Conservation (phyloP, 2,888 invertebrate genomes). For the Calliphora vomitoria region DNA sequence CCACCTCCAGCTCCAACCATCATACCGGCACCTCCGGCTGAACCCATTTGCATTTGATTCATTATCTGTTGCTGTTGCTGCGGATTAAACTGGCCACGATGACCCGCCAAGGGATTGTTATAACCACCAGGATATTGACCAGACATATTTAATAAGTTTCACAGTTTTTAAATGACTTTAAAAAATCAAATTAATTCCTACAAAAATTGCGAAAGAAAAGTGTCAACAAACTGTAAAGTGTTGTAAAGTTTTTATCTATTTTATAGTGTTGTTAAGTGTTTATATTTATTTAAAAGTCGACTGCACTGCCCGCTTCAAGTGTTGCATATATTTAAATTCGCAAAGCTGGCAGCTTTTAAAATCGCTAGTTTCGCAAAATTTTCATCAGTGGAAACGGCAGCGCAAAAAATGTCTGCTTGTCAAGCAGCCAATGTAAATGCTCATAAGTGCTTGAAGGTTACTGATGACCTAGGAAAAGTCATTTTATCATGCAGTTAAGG, state of each 20-base stretch:
- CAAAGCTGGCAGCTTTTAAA: neutral
- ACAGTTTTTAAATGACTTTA: too few relatives aligned
- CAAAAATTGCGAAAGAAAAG: neutral
- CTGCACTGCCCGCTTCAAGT: too few relatives aligned
- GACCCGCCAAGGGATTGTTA: slow-evolving; percentile 78
- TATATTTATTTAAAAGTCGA: too few relatives aligned
- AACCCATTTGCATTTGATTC: slow-evolving; percentile 76
- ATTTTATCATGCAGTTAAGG: too few relatives aligned
- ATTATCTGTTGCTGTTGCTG: slow-evolving; percentile 77
- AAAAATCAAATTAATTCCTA: too few relatives aligned
- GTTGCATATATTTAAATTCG: neutral
- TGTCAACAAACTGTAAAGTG: neutral
- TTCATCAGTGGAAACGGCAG: too few relatives aligned
- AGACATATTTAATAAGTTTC: slow-evolving; percentile 76
- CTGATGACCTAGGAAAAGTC: too few relatives aligned
- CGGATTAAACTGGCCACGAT: slow-evolving; percentile 78
- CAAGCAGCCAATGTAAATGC: too few relatives aligned
- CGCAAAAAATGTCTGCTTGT: too few relatives aligned
- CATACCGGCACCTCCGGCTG: slow-evolving; percentile 61
- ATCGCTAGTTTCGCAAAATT: too few relatives aligned
- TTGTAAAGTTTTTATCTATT: neutral
- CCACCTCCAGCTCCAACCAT: slow-evolving; percentile 62
- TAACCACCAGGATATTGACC: slow-evolving; percentile 80
- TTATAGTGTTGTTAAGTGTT: neutral
- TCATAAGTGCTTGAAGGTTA: too few relatives aligned